Conservation (phyloP, 2,888 invertebrate species). For the Agelastica alni region DNA sequence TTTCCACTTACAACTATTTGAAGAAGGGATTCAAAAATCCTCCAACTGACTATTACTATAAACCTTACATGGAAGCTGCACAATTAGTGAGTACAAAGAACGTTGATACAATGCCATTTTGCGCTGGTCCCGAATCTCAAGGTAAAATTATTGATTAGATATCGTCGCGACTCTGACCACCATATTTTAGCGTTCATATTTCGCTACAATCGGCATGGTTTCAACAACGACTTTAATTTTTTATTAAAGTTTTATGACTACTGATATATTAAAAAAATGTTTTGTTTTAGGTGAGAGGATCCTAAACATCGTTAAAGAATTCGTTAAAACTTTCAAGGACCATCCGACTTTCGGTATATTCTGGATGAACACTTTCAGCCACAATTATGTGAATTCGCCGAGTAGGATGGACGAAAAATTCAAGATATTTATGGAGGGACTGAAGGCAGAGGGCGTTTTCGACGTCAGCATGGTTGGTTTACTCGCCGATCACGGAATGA, state of each 20-base stretch:
- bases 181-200: too few relatives aligned
- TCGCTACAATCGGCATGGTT: too few relatives aligned
- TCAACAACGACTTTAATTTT: too few relatives aligned
- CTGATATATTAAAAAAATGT: too few relatives aligned
- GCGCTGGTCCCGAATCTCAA: slow-evolving; percentile 63
- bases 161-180: too few relatives aligned
- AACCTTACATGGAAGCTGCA: slow-evolving; percentile 74
- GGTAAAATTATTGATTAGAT: too few relatives aligned
- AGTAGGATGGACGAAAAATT: slow-evolving; percentile 69
- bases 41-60: slow-evolving; percentile 82
- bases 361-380: slow-evolving; percentile 80
- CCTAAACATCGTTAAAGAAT: slow-evolving; percentile 70
- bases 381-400: slow-evolving; percentile 70
- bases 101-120: slow-evolving; percentile 50
- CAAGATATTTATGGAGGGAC: slow-evolving; percentile 63
- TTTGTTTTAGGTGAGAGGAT: slow-evolving; percentile 72
- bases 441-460: slow-evolving; percentile 64
- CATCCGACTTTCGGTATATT: slow-evolving; percentile 75
- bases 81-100: slow-evolving; percentile 54
- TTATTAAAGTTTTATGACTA: too few relatives aligned
- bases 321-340: slow-evolving; percentile 65
- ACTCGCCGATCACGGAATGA: slow-evolving; percentile 79
- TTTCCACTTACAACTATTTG: slow-evolving; percentile 77
- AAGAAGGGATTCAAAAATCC: slow-evolving; percentile 72
- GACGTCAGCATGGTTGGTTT: slow-evolving; percentile 73